Conservation (phyloP, 1,140 invertebrate genomes). For the Drosophila leontia region DNA sequence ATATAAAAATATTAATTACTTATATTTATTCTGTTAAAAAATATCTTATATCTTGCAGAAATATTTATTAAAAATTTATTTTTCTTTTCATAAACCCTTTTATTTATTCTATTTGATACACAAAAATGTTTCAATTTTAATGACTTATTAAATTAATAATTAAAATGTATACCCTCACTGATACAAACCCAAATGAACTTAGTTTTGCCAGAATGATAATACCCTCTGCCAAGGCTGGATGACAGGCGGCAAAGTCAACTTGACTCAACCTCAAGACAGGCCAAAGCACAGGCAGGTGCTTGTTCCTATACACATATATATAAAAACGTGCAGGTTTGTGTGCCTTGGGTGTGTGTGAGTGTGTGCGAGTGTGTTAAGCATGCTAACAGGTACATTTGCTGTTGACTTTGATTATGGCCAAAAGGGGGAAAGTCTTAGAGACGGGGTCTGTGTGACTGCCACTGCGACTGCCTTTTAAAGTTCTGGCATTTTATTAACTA, state of each 20-base stretch:
- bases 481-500: conserved; percentile 78
- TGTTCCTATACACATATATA: background rate
- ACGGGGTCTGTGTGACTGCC: background rate
- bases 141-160: background rate
- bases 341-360: background rate
- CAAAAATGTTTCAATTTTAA: background rate
- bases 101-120: no score
- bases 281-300: conserved; percentile 35
- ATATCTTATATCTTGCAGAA: background rate
- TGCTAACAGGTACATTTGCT: conserved; percentile 66
- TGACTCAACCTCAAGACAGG: conserved; percentile 40
- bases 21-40: no score
- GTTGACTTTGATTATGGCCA: conserved; percentile 60
- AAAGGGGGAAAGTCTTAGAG: background rate
- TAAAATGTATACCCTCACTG: background rate
- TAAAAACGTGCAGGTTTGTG: conserved; percentile 4
- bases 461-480: conserved; percentile 57
- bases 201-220: background rate
- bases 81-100: background rate
- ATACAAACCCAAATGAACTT: background rate
- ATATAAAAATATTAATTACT: no score
- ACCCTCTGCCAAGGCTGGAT: conserved; percentile 17
- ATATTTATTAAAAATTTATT: background rate
- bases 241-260: conserved; percentile 51
- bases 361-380: conserved; percentile 11